Evolutionary conservation across 2,113 vertebrate species (phyloP), one percentile per base, ranked within the genome.

Genomic region (Phyllostomus hastatus): DNA sequence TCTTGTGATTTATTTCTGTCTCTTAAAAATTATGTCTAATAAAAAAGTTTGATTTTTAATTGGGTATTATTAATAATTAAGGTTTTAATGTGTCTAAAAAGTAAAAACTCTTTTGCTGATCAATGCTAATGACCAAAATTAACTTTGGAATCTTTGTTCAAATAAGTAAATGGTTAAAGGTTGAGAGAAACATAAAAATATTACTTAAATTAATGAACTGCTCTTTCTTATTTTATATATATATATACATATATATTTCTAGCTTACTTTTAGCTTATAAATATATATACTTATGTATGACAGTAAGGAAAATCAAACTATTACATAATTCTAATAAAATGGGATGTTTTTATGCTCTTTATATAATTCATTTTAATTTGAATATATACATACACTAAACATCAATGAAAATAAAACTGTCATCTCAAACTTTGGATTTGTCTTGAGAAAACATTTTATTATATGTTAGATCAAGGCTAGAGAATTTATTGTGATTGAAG

Each of bases 381-480:
- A 92, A 88, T n/a, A 84, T 22, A 46, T 70, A 1, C 19, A 52
- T 64, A 73, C n/a, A 81, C 14, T 84, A 67, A 81, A 22, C 5
- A 6, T 57, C 57, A 86, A 5, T 75, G 33, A 83, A 95, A 96
- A 92, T 88, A 80, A 91, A 87, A 12, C 46, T 59, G 16, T 57
- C 66, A 70, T 59, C 41, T 80, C 46, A 93, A 88, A 69, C 88
- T 96, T 46, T 94, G 33, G 50, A 76, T 69, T n/a, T 73, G 66
- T 54, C 85, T 88, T 89, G 82, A 81, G 66, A 82, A 96, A 90
- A 72, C 78, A 9, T 33, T 73, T 1, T 88, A 52, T 0, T 0
- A 33, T 57, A 20, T 79, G 17, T 95, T 96, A 80, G 91, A 91
- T 98, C 84, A 95, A 95, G 94, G 81, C 94, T 96, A 98, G 97